Percentiles rank a stretch among this genome's conserved stretches.
These are phyloP conservation scores for Epirrhoe tristata DNA, from an alignment of 2,888 invertebrate genomes.

Conservation along the genomic window DNA sequence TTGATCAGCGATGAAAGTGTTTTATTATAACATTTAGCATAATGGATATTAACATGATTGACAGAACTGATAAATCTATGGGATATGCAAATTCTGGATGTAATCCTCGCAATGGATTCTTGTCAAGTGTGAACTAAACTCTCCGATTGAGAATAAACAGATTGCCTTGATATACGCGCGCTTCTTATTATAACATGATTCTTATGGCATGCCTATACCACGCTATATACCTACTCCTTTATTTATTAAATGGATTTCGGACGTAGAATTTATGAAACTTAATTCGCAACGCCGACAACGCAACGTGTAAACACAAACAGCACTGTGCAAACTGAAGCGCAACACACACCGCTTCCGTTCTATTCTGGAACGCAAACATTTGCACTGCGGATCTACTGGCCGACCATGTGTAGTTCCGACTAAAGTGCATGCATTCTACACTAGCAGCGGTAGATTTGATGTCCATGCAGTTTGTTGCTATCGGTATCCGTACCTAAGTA, in stretches of 20 bases:
- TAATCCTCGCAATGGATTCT: not conserved
- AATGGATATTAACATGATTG: slow-evolving; percentile 6
- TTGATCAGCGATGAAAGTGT: slow-evolving; percentile 1
- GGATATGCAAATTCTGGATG: slow-evolving; percentile 3
- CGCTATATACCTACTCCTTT: too few relatives aligned
- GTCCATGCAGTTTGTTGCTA: slow-evolving; percentile 7
- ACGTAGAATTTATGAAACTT: slow-evolving; percentile 11
- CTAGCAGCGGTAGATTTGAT: slow-evolving; percentile 9
- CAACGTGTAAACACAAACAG: slow-evolving; percentile 54
- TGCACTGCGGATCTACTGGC: slow-evolving; percentile 44
- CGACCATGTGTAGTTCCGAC: slow-evolving; percentile 25
- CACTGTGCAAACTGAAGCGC: slow-evolving; percentile 44
- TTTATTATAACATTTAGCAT: slow-evolving; percentile 6
- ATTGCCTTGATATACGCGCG: too few relatives aligned
- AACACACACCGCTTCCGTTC: slow-evolving; percentile 64
- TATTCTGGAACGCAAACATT: slow-evolving; percentile 64
- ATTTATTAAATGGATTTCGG: not conserved
- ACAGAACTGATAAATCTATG: not conserved
- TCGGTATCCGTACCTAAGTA: not conserved
- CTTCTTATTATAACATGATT: too few relatives aligned
- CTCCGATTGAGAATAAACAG: not conserved
- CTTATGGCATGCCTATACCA: too few relatives aligned
- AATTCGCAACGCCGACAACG: slow-evolving; percentile 36
- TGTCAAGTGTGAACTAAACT: not conserved
- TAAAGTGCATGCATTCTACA: slow-evolving; percentile 12